Evolutionary conservation across 1,140 invertebrate genomes (phyloP).

Genomic region (Anastrepha obliqua): DNA sequence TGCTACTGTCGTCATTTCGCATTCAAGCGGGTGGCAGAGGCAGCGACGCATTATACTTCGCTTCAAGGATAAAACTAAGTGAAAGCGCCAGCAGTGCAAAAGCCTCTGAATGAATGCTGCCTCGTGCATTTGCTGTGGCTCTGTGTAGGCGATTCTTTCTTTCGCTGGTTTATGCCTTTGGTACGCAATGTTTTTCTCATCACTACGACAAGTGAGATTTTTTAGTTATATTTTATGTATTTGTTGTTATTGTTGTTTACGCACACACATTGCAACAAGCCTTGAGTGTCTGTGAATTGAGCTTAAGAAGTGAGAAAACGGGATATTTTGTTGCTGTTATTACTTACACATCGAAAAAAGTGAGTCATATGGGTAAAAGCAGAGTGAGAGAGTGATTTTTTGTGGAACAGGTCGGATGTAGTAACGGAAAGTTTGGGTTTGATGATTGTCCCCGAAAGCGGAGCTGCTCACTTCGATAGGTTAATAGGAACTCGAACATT

Average conservation of each 20-base stretch:
- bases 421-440: no score
- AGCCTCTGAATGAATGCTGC: neutral
- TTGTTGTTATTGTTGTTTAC: conserved; percentile 22
- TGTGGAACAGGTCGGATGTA: no score
- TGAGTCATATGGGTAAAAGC: neutral
- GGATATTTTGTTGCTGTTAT: neutral
- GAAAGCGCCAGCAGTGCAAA: neutral
- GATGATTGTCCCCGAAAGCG: no score
- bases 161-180: conserved; percentile 37
- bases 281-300: conserved; percentile 3
- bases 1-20: neutral
- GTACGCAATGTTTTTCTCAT: neutral
- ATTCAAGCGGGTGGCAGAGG: neutral
- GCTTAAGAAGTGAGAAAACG: neutral
- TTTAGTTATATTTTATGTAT: neutral
- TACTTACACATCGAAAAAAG: conserved; percentile 2
- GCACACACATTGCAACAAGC: conserved; percentile 10
- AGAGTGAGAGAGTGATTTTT: no score
- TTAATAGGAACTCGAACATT: no score
- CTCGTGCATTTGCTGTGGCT: neutral
- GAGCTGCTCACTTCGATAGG: no score
- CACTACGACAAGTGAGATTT: neutral
- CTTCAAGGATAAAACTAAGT: conserved; percentile 32
- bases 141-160: neutral
- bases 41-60: neutral